A percentile compares a stretch with the other conserved stretches of the same genome.
These are phyloP conservation scores for Siphonodentalium dalli DNA, from an alignment of 2,888 invertebrate genomes.

Conservation along the genomic window DNA sequence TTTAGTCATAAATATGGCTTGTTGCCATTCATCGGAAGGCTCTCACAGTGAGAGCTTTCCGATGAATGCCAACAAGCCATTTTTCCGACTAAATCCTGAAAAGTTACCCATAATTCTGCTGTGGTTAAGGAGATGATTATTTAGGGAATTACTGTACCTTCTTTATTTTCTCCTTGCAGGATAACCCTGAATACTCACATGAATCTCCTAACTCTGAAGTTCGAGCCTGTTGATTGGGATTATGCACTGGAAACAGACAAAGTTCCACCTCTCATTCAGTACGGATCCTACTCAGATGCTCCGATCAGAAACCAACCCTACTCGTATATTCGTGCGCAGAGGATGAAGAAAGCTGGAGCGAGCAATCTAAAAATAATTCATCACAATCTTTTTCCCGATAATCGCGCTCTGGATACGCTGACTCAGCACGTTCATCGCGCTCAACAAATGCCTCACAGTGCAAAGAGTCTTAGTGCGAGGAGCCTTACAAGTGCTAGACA, in stretches of 20 bases:
- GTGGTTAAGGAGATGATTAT: too few relatives aligned
- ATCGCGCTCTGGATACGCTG: slow-evolving; percentile 2
- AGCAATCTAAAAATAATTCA: slow-evolving; percentile 50
- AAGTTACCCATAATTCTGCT: too few relatives aligned
- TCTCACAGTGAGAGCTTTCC: too few relatives aligned
- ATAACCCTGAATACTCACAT: slow-evolving; percentile 60
- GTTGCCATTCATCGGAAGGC: too few relatives aligned
- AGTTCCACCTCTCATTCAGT: slow-evolving; percentile 59
- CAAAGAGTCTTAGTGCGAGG: slow-evolving; percentile 51
- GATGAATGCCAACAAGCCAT: too few relatives aligned
- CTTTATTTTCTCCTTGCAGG: slow-evolving; percentile 36
- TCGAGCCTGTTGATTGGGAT: slow-evolving; percentile 62
- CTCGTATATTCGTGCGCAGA: slow-evolving; percentile 60
- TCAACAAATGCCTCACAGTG: slow-evolving; percentile 55
- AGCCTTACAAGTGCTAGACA: slow-evolving; percentile 46
- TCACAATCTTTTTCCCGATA: background rate
- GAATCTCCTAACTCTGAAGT: slow-evolving; percentile 61
- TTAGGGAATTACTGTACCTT: too few relatives aligned
- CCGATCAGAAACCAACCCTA: slow-evolving; percentile 59
- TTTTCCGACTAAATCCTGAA: too few relatives aligned
- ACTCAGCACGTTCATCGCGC: slow-evolving; percentile 40
- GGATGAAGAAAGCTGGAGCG: slow-evolving; percentile 60
- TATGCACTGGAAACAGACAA: slow-evolving; percentile 59
- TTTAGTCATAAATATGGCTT: too few relatives aligned
- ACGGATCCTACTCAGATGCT: slow-evolving; percentile 57